A percentile compares a stretch with the other conserved stretches of the same genome.
These are phyloP conservation scores for Pogonocherus hispidulus DNA, from an alignment of 2,888 invertebrate species.

Conservation along the genomic window DNA sequence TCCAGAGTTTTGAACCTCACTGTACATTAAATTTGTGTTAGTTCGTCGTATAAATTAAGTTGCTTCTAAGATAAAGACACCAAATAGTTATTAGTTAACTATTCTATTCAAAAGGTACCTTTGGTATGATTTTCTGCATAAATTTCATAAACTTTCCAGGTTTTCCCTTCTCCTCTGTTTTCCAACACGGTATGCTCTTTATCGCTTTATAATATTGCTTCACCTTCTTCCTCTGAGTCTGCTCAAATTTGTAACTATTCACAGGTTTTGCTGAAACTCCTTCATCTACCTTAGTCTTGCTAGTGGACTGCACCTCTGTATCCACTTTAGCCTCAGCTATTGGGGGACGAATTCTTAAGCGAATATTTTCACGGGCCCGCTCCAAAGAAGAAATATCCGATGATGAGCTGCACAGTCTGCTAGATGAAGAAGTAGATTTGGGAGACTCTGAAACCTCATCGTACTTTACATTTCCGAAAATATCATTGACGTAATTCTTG, in stretches of 20 bases:
- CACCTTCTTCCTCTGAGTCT: constrained; percentile 21
- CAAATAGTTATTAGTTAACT: too few relatives aligned
- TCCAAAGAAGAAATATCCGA: constrained; percentile 37
- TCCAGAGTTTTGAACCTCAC: too few relatives aligned
- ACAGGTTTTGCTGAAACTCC: constrained; percentile 30
- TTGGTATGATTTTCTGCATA: constrained; percentile 37
- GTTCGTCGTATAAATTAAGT: too few relatives aligned
- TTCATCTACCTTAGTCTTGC: background rate
- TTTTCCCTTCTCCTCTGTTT: constrained; percentile 1
- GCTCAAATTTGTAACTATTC: constrained; percentile 38
- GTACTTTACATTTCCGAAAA: constrained; percentile 36
- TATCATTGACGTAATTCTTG: background rate
- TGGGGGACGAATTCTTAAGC: background rate
- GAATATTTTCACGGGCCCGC: background rate
- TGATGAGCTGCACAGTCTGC: constrained; percentile 35
- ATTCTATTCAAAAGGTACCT: too few relatives aligned
- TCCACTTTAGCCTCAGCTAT: background rate
- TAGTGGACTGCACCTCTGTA: background rate
- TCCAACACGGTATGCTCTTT: background rate
- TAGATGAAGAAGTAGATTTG: constrained; percentile 22
- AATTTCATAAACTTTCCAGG: constrained; percentile 33
- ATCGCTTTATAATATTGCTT: constrained; percentile 10
- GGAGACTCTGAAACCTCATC: constrained; percentile 41
- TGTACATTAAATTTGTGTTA: too few relatives aligned
- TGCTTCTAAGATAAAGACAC: too few relatives aligned